Conservation (phyloP, 2,113 vertebrate genomes). For the Myocastor coypus region DNA sequence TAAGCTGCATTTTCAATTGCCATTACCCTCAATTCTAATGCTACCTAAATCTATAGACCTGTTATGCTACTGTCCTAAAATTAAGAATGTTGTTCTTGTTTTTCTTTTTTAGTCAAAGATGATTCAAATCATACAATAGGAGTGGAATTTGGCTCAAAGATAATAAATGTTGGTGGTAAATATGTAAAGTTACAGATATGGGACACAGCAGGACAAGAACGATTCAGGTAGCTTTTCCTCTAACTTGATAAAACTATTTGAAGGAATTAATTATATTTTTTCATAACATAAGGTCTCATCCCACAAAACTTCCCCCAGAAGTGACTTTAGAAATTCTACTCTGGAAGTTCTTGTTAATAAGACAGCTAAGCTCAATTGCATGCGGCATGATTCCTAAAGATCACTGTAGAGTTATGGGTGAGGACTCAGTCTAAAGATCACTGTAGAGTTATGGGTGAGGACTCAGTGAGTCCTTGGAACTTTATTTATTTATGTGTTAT, state of each 20-base stretch:
- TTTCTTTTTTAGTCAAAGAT: slow-evolving; percentile 87
- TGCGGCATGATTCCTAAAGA: neutral
- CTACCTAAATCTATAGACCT: neutral
- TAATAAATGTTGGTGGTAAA: slow-evolving; percentile 91
- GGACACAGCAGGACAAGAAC: slow-evolving; percentile 91
- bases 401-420: neutral
- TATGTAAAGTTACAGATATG: slow-evolving; percentile 92
- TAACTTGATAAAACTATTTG: slow-evolving; percentile 17
- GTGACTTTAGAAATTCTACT: neutral
- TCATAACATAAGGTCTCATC: neutral
- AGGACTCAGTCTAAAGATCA: neutral
- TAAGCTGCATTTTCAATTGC: neutral
- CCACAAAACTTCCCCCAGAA: too few species aligned
- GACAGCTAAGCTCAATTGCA: neutral
- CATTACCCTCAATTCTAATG: neutral
- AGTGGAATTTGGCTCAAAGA: slow-evolving; percentile 91
- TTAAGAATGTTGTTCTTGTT: slow-evolving; percentile 46
- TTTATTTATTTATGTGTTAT: too few species aligned
- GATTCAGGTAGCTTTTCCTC: slow-evolving; percentile 87
- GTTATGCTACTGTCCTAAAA: slow-evolving; percentile 16
- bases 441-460: neutral
- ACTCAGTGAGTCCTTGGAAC: too few species aligned
- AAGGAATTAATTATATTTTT: neutral
- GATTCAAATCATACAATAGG: slow-evolving; percentile 91
- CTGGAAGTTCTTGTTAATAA: neutral